Conservation (phyloP, 1,140 invertebrate species). For the Drosophila nigromelanica region DNA sequence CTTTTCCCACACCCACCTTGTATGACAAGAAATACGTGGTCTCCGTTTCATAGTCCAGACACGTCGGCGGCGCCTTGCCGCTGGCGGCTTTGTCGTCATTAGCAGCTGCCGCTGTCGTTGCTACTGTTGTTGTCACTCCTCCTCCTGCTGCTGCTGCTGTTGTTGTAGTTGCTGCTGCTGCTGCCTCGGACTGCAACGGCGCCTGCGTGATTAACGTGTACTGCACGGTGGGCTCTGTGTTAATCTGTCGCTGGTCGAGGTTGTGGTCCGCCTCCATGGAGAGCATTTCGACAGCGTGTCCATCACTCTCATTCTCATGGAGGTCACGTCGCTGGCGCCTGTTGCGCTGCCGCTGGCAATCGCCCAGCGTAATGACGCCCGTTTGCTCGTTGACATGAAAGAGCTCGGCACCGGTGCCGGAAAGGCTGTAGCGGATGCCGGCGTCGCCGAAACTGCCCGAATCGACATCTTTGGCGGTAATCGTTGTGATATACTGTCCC, state of each 20-base stretch:
- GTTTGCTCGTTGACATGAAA: slow-evolving; percentile 92
- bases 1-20: slow-evolving; percentile 86
- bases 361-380: slow-evolving; percentile 92
- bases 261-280: slow-evolving; percentile 44
- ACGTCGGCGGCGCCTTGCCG: slow-evolving; percentile 83
- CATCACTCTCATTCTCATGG: slow-evolving; percentile 38
- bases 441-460: slow-evolving; percentile 88
- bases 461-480: slow-evolving; percentile 93
- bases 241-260: slow-evolving; percentile 59
- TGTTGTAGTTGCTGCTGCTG: too few species aligned
- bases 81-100: slow-evolving; percentile 64
- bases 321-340: slow-evolving; percentile 73
- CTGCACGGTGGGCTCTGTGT: slow-evolving; percentile 74
- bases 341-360: slow-evolving; percentile 85
- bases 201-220: slow-evolving; percentile 75
- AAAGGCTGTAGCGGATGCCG: slow-evolving; percentile 93
- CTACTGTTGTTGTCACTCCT: slow-evolving; percentile 20
- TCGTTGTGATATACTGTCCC: slow-evolving; percentile 89
- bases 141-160: slow-evolving; percentile 16
- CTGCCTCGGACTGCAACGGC: slow-evolving; percentile 32
- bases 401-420: slow-evolving; percentile 92
- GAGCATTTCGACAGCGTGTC: slow-evolving; percentile 59
- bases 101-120: slow-evolving; percentile 45
- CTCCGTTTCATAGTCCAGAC: slow-evolving; percentile 94
- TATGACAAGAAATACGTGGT: slow-evolving; percentile 93